phyloP scores from a whole-genome alignment of 1,140 invertebrate species.

The Aphis craccivora region DNA sequence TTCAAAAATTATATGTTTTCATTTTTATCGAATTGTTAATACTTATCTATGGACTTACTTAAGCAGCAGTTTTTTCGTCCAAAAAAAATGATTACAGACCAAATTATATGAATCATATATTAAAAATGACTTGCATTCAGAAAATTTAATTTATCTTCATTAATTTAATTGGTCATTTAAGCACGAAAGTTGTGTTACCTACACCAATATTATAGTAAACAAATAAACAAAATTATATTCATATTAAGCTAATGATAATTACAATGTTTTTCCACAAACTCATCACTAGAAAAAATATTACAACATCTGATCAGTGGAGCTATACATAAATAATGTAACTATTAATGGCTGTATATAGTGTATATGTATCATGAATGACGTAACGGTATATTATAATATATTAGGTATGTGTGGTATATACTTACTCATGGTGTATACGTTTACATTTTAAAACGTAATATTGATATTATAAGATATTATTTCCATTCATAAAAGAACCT shows the following conservation, averaged over 20 bases:
- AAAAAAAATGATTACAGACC: background rate
- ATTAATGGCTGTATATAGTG: background rate
- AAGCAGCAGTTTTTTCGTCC: background rate
- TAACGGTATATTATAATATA: background rate
- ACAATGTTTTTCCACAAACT: background rate
- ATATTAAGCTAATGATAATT: constrained; percentile 8
- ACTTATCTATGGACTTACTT: background rate
- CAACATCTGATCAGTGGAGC: background rate
- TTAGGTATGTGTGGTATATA: background rate
- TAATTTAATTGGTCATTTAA: background rate
- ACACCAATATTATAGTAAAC: background rate
- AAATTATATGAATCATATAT: background rate
- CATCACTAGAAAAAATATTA: background rate
- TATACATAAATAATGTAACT: background rate
- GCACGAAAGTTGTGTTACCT: background rate
- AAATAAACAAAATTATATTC: background rate
- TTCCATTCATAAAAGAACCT: background rate
- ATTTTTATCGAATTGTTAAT: background rate
- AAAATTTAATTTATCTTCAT: background rate
- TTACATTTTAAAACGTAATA: background rate
- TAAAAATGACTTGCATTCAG: background rate
- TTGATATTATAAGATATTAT: background rate
- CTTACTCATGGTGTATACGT: background rate
- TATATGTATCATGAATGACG: background rate
- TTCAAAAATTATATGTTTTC: background rate